These are phyloP conservation scores for Rhopalosiphum nymphaeae DNA, from an alignment of 2,888 invertebrate species.

Conservation along the genomic window DNA sequence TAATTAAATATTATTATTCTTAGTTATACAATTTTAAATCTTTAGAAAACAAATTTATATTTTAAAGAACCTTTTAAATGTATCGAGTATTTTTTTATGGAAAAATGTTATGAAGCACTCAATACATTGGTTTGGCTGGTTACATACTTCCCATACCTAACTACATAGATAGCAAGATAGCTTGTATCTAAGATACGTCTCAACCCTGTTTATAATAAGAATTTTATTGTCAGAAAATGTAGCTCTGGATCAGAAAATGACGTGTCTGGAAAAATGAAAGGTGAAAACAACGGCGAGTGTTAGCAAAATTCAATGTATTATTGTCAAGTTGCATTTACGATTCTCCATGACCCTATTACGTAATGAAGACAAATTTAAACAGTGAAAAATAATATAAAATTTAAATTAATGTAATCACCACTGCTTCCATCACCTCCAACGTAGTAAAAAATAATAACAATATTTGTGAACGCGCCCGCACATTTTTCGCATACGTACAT, in stretches of 20 bases:
- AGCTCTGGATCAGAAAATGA: background rate
- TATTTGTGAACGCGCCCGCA: background rate
- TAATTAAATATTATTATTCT: too few relatives aligned
- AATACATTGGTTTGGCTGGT: too few relatives aligned
- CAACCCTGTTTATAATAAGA: too few relatives aligned
- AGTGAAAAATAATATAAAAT: background rate
- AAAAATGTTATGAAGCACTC: background rate
- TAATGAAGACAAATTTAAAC: background rate
- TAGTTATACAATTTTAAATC: background rate
- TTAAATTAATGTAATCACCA: background rate
- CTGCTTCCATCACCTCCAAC: background rate
- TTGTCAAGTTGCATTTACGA: background rate
- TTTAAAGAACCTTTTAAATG: background rate
- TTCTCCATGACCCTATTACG: background rate
- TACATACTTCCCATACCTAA: background rate
- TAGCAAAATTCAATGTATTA: background rate
- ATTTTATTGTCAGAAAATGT: background rate
- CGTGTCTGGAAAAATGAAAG: background rate
- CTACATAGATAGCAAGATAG: too few relatives aligned
- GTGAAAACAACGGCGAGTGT: background rate
- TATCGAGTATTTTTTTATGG: background rate
- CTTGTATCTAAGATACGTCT: too few relatives aligned
- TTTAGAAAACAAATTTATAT: background rate
- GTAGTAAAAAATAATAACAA: background rate
- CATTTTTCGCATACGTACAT: slow-evolving; percentile 5